Conservation (phyloP, 1,140 invertebrate species). For the Oryctes rhinoceros region DNA sequence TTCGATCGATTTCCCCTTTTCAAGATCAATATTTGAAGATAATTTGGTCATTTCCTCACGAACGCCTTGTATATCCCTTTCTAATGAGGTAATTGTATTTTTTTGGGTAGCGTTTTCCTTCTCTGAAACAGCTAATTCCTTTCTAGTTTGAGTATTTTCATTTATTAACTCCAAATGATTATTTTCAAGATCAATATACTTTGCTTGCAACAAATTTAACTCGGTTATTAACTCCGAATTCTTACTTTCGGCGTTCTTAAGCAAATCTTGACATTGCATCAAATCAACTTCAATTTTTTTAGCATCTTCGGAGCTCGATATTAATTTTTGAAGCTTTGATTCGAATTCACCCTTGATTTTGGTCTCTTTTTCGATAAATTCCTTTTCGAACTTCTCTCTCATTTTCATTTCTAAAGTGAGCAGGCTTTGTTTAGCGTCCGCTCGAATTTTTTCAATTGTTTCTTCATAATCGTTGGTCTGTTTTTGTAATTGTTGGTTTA, state of each 20-base stretch:
- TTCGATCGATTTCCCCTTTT: not conserved
- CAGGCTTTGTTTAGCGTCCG: constrained; percentile 54
- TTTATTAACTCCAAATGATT: constrained; percentile 57
- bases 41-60: constrained; percentile 48
- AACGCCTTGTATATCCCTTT: constrained; percentile 43
- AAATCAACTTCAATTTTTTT: constrained; percentile 62
- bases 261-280: constrained; percentile 59
- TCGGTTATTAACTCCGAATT: constrained; percentile 46
- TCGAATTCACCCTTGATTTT: constrained; percentile 63
- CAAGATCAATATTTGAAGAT: not conserved
- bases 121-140: constrained; percentile 49
- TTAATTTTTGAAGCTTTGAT: constrained; percentile 59
- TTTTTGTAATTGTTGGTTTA: constrained; percentile 21
- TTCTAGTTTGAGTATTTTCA: constrained; percentile 48
- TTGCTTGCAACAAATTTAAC: constrained; percentile 41
- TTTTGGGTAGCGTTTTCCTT: constrained; percentile 60
- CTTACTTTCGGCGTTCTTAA: constrained; percentile 58
- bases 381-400: constrained; percentile 46
- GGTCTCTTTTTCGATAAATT: constrained; percentile 53
- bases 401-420: constrained; percentile 55
- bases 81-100: constrained; percentile 45
- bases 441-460: constrained; percentile 49
- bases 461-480: constrained; percentile 46
- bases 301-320: constrained; percentile 53
- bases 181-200: constrained; percentile 53